Evolutionary conservation across 2,113 vertebrate genomes (phyloP).

Genomic region (Ophthalmolycus amberensis): DNA sequence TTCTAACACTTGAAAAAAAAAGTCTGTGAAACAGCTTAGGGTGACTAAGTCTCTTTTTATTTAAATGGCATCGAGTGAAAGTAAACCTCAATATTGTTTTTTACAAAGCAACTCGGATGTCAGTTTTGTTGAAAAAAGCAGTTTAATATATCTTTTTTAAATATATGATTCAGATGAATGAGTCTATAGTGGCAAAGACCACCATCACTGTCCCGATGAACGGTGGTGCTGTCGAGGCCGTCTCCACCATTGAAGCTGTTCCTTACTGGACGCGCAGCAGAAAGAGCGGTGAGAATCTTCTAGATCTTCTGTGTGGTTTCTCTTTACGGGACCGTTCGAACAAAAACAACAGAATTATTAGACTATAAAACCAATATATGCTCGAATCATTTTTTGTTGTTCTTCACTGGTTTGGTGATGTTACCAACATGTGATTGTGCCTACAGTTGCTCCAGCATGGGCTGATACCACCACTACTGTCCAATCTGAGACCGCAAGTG

Average conservation of each 20-base stretch:
- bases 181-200: slow-evolving; percentile 93
- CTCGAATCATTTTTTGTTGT: background rate
- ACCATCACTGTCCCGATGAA: slow-evolving; percentile 89
- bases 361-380: background rate
- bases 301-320: background rate
- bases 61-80: background rate
- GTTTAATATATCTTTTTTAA: background rate
- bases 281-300: slow-evolving; percentile 82
- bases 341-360: background rate
- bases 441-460: slow-evolving; percentile 43
- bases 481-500: slow-evolving; percentile 70
- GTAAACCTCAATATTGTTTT: background rate
- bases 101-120: no score
- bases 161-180: slow-evolving; percentile 84
- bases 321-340: background rate
- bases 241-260: slow-evolving; percentile 91
- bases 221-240: slow-evolving; percentile 90
- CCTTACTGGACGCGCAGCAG: slow-evolving; percentile 83
- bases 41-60: background rate
- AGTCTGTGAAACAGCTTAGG: background rate
- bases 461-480: slow-evolving; percentile 83
- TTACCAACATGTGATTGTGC: slow-evolving; percentile 8
- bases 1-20: slow-evolving; percentile 1
- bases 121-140: background rate
- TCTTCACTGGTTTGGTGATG: background rate